Base-by-base conservation (phyloP, 2,888 invertebrate genomes). In the Drosophila monieri region DNA sequence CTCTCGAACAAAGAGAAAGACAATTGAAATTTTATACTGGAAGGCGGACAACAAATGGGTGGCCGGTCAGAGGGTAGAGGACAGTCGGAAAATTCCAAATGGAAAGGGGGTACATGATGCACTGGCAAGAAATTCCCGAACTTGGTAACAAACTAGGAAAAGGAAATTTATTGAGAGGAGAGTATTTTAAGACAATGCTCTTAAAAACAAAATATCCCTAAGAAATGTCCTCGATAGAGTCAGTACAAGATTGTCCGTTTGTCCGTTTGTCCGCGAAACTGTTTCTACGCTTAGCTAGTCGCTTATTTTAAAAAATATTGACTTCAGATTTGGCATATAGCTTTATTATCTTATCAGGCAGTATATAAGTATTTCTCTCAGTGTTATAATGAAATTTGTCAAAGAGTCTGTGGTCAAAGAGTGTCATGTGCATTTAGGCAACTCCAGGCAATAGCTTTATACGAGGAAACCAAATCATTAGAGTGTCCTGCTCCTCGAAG, bases 11-110 rank as follows among this genome's bases (percentile, higher is more conserved):
- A 54, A 25, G 56, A 58, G 57, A 60, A 39, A 60, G 66, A 81
- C 78, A 81, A 76, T 78, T 67, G 79, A 70, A 75, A 73, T 59
- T 51, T 64, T 59, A 66, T 68, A 69, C 57, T 48, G 68, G 59
- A 68, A 59, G 54, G 39, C 55, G 23, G 57, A 18, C 37, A 64
- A 64, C 51, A 52, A 64, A 65, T 46, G 43, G 44, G 18, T 4
- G 18, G 43, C 18, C 1, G 5, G 10, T 15, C 41, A 18, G 9
- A 6, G n/a, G 2, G n/a, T 15, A 15, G 9, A 9, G 8, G 15
- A 41, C 18, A 39, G 2, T 32, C 5, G 18, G 18, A 41, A 41
- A 41, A 18, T 41, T 41, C 39, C 3, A 9, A 18, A 18, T 1
- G 18, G 5, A 12, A 21, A 18, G n/a, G 41, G 14, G 41, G 18